phyloP scores from a whole-genome alignment of 2,888 invertebrate species.

The Cacoxenus indagator region DNA sequence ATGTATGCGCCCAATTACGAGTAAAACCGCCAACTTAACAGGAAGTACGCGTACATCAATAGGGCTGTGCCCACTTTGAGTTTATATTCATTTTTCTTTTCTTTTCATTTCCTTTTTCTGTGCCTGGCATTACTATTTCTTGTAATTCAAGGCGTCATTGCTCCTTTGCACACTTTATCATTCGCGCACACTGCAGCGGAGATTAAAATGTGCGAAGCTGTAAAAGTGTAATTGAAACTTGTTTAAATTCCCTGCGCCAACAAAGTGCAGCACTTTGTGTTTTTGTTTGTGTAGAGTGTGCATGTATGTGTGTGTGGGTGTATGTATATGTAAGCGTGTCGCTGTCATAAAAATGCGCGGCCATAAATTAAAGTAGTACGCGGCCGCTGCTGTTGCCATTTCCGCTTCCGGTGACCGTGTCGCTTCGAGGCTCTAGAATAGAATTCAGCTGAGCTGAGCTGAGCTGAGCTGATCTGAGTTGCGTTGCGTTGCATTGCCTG shows the following conservation, averaged over 20 bases:
- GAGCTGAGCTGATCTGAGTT: background rate
- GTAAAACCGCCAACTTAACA: no score
- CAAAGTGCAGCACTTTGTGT: background rate
- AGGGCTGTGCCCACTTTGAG: slow-evolving; percentile 51
- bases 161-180: background rate
- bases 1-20: no score
- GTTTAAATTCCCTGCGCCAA: slow-evolving; percentile 45
- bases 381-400: slow-evolving; percentile 35
- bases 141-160: no score
- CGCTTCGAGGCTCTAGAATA: background rate
- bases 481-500: background rate
- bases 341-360: slow-evolving; percentile 62
- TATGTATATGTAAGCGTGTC: slow-evolving; percentile 39
- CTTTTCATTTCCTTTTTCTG: slow-evolving; percentile 4
- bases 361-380: slow-evolving; percentile 58
- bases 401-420: slow-evolving; percentile 53
- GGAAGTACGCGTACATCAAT: slow-evolving; percentile 52
- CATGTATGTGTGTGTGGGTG: background rate
- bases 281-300: no score
- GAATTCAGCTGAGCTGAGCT: background rate
- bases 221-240: slow-evolving; percentile 62
- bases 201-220: slow-evolving; percentile 64
- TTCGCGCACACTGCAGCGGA: slow-evolving; percentile 31
- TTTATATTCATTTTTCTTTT: slow-evolving; percentile 19
- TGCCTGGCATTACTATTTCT: background rate